Percentiles rank a stretch among this genome's conserved stretches.
Evolutionary conservation across 1,140 invertebrate genomes (phyloP).

Genomic region (Drosophila subobscura): DNA sequence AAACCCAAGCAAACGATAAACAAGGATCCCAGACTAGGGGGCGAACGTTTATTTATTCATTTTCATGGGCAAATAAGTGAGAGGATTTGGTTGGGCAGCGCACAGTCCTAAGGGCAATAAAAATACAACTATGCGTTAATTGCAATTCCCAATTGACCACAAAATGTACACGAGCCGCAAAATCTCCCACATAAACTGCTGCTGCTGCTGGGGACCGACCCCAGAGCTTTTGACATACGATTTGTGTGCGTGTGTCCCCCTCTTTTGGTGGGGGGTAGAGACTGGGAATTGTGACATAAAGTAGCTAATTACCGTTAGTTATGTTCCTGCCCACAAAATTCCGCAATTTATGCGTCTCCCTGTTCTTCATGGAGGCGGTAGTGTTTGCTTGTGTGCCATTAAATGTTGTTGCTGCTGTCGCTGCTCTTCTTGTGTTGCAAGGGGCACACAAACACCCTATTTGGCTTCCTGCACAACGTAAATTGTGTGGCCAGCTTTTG

Average conservation of each 20-base stretch:
- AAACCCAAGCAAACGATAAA: conserved; percentile 7
- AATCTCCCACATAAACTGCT: conserved; percentile 62
- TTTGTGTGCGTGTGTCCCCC: conserved; percentile 6
- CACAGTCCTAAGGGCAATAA: conserved; percentile 51
- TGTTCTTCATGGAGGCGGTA: conserved; percentile 12
- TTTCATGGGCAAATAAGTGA: conserved; percentile 46
- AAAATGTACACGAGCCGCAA: conserved; percentile 39
- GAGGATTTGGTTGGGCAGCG: conserved; percentile 22
- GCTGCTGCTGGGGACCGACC: neutral
- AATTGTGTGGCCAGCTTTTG: too few species aligned
- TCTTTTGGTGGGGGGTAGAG: neutral
- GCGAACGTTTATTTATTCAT: conserved; percentile 36
- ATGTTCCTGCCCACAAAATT: conserved; percentile 72
- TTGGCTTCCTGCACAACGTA: too few species aligned
- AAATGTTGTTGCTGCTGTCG: conserved; percentile 26
- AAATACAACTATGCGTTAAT: conserved; percentile 75
- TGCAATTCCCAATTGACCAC: conserved; percentile 76
- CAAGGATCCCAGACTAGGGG: neutral
- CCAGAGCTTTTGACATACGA: conserved; percentile 24
- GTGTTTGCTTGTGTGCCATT: conserved; percentile 37
- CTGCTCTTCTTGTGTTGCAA: neutral
- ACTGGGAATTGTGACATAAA: conserved; percentile 59
- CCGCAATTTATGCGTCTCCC: conserved; percentile 62
- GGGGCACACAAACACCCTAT: neutral
- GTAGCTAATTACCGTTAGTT: conserved; percentile 80